Conservation (phyloP, 2,113 vertebrate genomes). For the Zingel zingel region DNA sequence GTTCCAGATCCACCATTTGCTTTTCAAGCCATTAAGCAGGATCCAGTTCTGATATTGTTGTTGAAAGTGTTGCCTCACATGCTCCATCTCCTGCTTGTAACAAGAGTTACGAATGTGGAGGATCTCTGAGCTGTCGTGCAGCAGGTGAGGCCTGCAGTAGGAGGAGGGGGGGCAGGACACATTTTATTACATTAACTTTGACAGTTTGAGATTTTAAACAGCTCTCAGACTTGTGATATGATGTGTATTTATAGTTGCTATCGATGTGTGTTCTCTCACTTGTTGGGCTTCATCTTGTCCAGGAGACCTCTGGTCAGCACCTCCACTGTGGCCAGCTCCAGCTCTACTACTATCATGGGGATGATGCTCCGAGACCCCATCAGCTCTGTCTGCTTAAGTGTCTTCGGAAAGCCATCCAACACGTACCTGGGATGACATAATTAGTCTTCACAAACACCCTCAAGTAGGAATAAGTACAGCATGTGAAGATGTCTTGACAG, state of each 20-base stretch:
- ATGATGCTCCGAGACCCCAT: conserved; percentile 88
- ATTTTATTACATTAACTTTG: not conserved
- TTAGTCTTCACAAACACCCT: not conserved
- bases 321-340: conserved; percentile 89
- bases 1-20: conserved; percentile 93
- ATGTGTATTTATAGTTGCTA: not conserved
- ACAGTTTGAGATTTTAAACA: not conserved
- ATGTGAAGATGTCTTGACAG: not conserved
- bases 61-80: conserved; percentile 85
- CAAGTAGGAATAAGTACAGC: not conserved
- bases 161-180: not conserved
- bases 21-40: conserved; percentile 85
- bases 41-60: conserved; percentile 91
- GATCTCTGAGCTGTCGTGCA: conserved; percentile 89
- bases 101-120: conserved; percentile 84
- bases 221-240: not conserved
- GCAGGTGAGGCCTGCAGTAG: conserved; percentile 79
- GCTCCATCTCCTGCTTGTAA: conserved; percentile 84
- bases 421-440: conserved; percentile 85
- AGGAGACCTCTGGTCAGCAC: conserved; percentile 88
- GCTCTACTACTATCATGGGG: conserved; percentile 89
- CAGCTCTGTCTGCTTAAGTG: conserved; percentile 86
- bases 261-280: conserved; percentile 78
- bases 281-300: conserved; percentile 82
- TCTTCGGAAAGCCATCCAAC: conserved; percentile 93